Evolutionary conservation across 2,113 vertebrate species (phyloP), one percentile per base, ranked within the genome.

Genomic region (Vombatus ursinus): DNA sequence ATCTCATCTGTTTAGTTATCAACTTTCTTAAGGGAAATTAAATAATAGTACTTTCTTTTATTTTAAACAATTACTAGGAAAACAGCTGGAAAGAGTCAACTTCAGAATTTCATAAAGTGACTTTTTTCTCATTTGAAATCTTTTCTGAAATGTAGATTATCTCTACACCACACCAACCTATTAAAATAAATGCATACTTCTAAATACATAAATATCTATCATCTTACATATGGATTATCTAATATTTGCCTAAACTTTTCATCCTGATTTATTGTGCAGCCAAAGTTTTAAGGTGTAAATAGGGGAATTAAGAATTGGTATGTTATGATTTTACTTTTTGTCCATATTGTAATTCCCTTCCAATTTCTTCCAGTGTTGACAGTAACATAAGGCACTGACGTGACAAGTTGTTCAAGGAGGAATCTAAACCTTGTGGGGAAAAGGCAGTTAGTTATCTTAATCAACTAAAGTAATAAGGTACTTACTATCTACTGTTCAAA

Each of bases 241-340:
- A 37, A 31, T 37, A 37, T 68, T 37, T 37, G 10, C 9, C 11
- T 37, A 37, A 37, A 37, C 6, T 16, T 94, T 54, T 92, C 53
- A 48, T 96, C 3, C 50, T 94, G 16, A 2, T 84, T 95, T 91
- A 52, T 0, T 50, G 2, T 28, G 91, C 94, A 94, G 48, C 19
- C 3, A 50, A 90, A n/a, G 0, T 0, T 95, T 93, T 91, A 91
- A n/a, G 1, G 0, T 48, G n/a, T 22, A 89, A 91, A 19, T 93
- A 94, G 16, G 94, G 3, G 92, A 96, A 44, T 24, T 51, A 90
- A 92, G 68, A 93, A 61, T 92, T 53, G 31, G 8, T 92, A 3
- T 50, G 9, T 44, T 93, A 28, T 53, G 53, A 10, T 50, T 50
- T 50, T 50, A 9, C 28, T 57, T 68, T 68, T 68, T 10, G 11